Percentiles rank a stretch among this genome's conserved stretches.
Conservation (phyloP, 2,113 vertebrate genomes). For the Xenopus borealis region DNA sequence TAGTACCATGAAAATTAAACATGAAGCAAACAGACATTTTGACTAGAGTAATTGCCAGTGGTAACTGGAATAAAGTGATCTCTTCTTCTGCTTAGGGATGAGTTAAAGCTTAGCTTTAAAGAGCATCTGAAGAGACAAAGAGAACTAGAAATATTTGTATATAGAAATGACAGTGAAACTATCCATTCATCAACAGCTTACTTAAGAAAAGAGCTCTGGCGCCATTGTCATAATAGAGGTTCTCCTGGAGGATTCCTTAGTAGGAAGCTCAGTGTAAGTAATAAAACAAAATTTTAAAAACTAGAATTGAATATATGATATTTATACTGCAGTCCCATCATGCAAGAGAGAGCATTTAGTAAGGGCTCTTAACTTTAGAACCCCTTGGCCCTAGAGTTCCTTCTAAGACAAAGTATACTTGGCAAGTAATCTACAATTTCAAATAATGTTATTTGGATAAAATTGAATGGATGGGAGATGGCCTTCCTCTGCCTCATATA, state of each 20-base stretch:
- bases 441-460: no score
- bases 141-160: constrained; percentile 13
- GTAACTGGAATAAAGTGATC: neutral
- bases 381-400: no score
- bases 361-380: no score
- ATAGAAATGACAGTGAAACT: neutral
- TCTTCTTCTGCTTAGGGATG: neutral
- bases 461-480: no score
- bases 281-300: no score
- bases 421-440: no score
- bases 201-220: constrained; percentile 21
- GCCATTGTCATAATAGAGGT: constrained; percentile 41
- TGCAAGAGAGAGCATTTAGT: no score
- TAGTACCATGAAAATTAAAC: neutral
- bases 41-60: neutral
- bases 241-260: neutral
- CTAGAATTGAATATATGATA: no score
- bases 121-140: constrained; percentile 18
- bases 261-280: neutral
- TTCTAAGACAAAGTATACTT: no score
- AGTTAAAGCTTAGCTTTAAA: constrained; percentile 10
- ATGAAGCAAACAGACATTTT: constrained; percentile 1
- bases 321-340: no score
- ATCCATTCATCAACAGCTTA: neutral
- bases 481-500: no score